Conservation (phyloP, 37 sponge, comb jelly and placozoan genomes). For the Geodia barretti region DNA sequence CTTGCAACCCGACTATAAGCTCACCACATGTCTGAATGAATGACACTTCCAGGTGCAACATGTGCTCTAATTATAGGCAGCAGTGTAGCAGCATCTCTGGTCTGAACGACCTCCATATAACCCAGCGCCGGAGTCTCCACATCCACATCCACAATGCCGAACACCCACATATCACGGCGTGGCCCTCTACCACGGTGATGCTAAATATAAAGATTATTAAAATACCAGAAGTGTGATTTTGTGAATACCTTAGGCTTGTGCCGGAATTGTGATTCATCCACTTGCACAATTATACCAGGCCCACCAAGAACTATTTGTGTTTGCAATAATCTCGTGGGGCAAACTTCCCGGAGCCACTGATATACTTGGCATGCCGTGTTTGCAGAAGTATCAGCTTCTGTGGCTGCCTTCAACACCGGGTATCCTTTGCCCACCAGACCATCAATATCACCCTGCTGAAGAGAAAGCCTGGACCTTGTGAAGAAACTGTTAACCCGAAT, state of each 20-base stretch:
- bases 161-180: constrained; percentile 60
- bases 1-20: too few species aligned
- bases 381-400: constrained; percentile 6
- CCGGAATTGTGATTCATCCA: constrained; percentile 48
- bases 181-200: constrained; percentile 54
- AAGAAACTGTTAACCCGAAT: constrained; percentile 47
- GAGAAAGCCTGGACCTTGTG: constrained; percentile 22
- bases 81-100: constrained; percentile 54
- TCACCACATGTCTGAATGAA: constrained; percentile 71
- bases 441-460: constrained; percentile 33
- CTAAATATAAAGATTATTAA: too few species aligned
- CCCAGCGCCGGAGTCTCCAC: constrained; percentile 32
- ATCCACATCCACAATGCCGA: constrained; percentile 60
- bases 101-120: constrained; percentile 60
- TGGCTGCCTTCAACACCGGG: constrained; percentile 26
- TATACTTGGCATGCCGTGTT: constrained; percentile 22
- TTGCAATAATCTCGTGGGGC: constrained; percentile 20
- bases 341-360: constrained; percentile 57
- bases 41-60: constrained; percentile 44
- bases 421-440: constrained; percentile 24
- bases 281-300: constrained; percentile 38
- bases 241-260: constrained; percentile 55
- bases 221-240: too few species aligned
- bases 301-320: constrained; percentile 29
- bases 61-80: constrained; percentile 66